Evolutionary conservation across 2,888 invertebrate genomes (phyloP), one percentile per base, ranked within the genome.

Genomic region (Lampropteryx suffumata): DNA sequence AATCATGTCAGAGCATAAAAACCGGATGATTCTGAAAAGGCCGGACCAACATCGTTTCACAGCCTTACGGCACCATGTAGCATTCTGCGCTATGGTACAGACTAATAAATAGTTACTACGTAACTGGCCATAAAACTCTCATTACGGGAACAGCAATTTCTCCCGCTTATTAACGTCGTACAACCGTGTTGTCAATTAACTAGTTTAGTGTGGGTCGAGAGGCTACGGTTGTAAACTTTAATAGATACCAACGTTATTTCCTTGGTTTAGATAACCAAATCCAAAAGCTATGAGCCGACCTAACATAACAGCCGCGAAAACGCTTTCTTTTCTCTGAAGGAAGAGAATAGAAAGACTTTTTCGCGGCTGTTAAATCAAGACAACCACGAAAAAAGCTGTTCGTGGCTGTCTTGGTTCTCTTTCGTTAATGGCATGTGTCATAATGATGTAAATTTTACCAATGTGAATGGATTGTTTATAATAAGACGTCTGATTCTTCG

Each of bases 131-230:
- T 81, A 81, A 79, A 79, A 76, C 73, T 72, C 76, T 73, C 71
- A 73, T 78, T 78, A 77, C 67, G 67, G 66, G 59, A 68, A 64
- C 62, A 67, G 72, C 77, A 71, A 77, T 79, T 76, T 76, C 71
- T 73, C 73, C 73, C 69, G 73, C 73, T 81, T 79, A 74, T 66
- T 74, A 76, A 76, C 72, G 71, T 69, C 68, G 71, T 72, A 67
- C 70, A 59, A 69, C 71, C 73, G 68, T 63, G 68, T 64, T 73
- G 67, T 73, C 73, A 73, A 75, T 76, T 74, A 71, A 67, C 62
- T 48, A 44, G 48, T 48, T 48, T 53, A 52, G 52, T 52, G 48
- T 49, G 41, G 64, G 63, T 64, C 65, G 67, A 64, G 62, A 65
- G 44, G 49, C 45, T 57, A 39, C 55, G 55, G 50, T 42, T 59